Evolutionary conservation across 2,113 vertebrate species (phyloP), one percentile per base, ranked within the genome.

Genomic region (Raja brachyura): DNA sequence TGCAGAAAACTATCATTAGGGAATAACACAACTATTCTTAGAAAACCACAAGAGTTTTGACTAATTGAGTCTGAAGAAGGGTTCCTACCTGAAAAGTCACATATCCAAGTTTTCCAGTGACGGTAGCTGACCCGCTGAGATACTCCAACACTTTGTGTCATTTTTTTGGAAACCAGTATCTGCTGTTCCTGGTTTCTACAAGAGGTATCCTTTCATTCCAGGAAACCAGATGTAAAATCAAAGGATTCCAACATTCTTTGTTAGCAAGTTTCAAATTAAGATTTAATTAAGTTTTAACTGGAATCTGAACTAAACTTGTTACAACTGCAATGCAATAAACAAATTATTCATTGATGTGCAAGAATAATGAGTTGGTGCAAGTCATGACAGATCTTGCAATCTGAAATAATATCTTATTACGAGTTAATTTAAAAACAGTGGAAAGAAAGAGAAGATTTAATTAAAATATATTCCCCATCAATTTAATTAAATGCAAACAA

Each of bases 201-300:
- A 88, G 83, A 59, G n/a, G 59, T 63, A 63, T 63, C 56, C 6
- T 86, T n/a, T 63, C 61, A 63, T 88, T 63, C 83, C 14, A n/a
- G 28, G 1, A 88, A 88, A 31, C 16, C 4, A 14, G 11, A 88
- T n/a, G 31, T 59, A 88, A 14, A 31, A n/a, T 63, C 59, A 88
- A 81, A 54, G 78, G 78, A 56, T 48, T 81, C 48, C 18, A 22
- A 81, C n/a, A 77, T 13, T 8, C 73, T 77, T 3, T 22, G 7
- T 31, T 88, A 16, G 59, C 25, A 59, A 54, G 59, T 86, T 86
- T 61, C 56, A 7, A 61, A 85, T 86, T 61, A 86, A 61, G 56
- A 86, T 25, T 63, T 28, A 63, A 66, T 88, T 88, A 88, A 31
- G 13, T 31, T 88, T 88, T 61, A 88, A 88, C 59, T 63, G n/a